Evolutionary conservation across 2,888 invertebrate species (phyloP), one percentile per base, ranked within the genome.

Genomic region (Serrognathus titanus): DNA sequence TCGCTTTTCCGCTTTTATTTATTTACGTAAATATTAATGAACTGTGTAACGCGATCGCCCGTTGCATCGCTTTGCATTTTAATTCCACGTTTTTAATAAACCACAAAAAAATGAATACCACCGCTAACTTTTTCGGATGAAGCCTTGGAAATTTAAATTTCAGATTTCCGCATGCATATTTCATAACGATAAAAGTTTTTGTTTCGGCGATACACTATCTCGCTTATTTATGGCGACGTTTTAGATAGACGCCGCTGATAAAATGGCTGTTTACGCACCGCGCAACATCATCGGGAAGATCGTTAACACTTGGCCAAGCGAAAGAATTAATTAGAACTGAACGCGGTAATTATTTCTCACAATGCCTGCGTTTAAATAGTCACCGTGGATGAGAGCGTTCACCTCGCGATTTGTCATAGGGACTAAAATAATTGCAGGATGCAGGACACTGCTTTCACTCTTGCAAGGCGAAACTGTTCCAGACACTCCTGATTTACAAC

Each of bases 331-430:
- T 31, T 31, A 31, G 16, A 43, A 43, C 13, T 12, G 16, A 43
- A 16, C 16, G 43, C 20, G 43, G 3, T 43, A 43, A 43, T 43
- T 43, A 11, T 43, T 43, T 43, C 43, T 13, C 43, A 16, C 20
- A 16, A 43, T 43, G 12, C 48, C 16, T 40, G 24, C 40, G 47
- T 52, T 52, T 41, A 55, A 51, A 46, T 47, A 51, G 55, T 51
- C 51, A 47, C 39, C 51, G 47, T 16, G 45, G 47, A 5, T 37
- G 35, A 54, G 58, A 58, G 51, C 58, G 38, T 58, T 58, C 58
- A 58, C 58, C 58, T 58, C 58, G 51, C 41, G 48, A 51, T 58
- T 58, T 58, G 58, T 58, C 58, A 58, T 54, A 37, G 16, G 20
- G 43, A 50, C 53, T 50, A 58, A 58, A 58, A 58, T 58, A 54